These are phyloP conservation scores for Drosophila histrio DNA, from an alignment of 2,888 invertebrate species.

Conservation along the genomic window DNA sequence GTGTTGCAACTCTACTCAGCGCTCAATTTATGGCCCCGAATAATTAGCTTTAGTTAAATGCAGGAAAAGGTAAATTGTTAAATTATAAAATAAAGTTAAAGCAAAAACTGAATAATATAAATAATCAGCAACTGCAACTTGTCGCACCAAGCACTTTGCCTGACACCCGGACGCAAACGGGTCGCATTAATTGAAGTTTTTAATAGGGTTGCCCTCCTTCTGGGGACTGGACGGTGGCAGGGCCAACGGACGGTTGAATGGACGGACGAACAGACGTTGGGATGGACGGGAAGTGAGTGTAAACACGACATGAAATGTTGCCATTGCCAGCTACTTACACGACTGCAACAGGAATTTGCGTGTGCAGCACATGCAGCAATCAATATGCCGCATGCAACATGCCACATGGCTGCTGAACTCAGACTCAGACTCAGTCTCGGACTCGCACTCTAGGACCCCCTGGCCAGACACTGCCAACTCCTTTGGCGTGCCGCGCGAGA, in stretches of 20 bases:
- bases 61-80: slow-evolving; percentile 63
- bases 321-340: slow-evolving; percentile 62
- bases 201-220: slow-evolving; percentile 64
- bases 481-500: slow-evolving; percentile 63
- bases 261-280: background rate
- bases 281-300: slow-evolving; percentile 72
- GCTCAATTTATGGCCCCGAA: slow-evolving; percentile 12
- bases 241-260: background rate
- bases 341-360: slow-evolving; percentile 65
- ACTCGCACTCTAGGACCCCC: slow-evolving; percentile 27
- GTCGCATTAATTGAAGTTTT: slow-evolving; percentile 68
- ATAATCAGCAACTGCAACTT: slow-evolving; percentile 66
- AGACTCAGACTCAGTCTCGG: background rate
- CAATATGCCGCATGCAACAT: slow-evolving; percentile 46
- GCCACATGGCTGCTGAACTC: slow-evolving; percentile 39
- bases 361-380: slow-evolving; percentile 52
- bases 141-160: slow-evolving; percentile 55
- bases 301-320: slow-evolving; percentile 78
- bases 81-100: slow-evolving; percentile 49
- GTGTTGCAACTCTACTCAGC: background rate
- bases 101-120: slow-evolving; percentile 75
- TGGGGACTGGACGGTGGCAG: slow-evolving; percentile 1
- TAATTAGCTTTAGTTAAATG: slow-evolving; percentile 36
- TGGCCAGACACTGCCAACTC: slow-evolving; percentile 50
- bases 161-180: slow-evolving; percentile 29